A percentile compares a stretch with the other conserved stretches of the same genome.
Conservation (phyloP, 2,888 invertebrate genomes). For the Chaetogeoica ovagalla region DNA sequence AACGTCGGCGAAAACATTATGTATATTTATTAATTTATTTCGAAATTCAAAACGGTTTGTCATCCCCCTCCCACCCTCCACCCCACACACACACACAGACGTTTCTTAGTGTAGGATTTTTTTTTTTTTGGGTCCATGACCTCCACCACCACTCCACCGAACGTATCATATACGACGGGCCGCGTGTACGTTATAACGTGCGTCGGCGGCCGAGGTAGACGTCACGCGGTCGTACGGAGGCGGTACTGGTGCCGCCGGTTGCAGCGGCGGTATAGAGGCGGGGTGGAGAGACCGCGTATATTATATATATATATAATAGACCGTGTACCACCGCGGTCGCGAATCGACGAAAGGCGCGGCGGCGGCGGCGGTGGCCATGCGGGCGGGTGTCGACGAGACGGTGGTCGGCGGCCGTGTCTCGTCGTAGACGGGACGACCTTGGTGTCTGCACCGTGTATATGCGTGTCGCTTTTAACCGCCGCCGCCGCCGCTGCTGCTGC, state of each 20-base stretch:
- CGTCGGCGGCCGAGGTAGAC: conserved; percentile 38
- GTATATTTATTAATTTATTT: too few relatives aligned
- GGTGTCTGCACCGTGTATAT: conserved; percentile 17
- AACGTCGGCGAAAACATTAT: too few relatives aligned
- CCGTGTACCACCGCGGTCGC: conserved; percentile 13
- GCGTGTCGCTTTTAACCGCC: conserved; percentile 27
- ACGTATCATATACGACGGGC: not conserved
- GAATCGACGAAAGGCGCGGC: not conserved
- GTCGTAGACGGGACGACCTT: conserved; percentile 51
- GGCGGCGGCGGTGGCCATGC: conserved; percentile 21
- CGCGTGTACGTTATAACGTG: too few relatives aligned
- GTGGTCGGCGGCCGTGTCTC: conserved; percentile 47
- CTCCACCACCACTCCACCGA: conserved; percentile 18
- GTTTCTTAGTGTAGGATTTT: too few relatives aligned
- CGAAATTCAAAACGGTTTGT: too few relatives aligned
- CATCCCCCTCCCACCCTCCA: too few relatives aligned
- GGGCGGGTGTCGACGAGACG: conserved; percentile 17
- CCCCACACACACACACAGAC: too few relatives aligned
- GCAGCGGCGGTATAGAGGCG: not conserved
- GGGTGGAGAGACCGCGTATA: too few relatives aligned
- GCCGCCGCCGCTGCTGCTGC: not conserved
- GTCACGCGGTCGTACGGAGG: conserved; percentile 45
- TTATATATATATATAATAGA: too few relatives aligned
- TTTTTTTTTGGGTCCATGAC: conserved; percentile 49
- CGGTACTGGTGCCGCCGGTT: conserved; percentile 6